Base-by-base conservation (phyloP, 2,113 vertebrate genomes). In the Brachyhypopomus gauderio region DNA sequence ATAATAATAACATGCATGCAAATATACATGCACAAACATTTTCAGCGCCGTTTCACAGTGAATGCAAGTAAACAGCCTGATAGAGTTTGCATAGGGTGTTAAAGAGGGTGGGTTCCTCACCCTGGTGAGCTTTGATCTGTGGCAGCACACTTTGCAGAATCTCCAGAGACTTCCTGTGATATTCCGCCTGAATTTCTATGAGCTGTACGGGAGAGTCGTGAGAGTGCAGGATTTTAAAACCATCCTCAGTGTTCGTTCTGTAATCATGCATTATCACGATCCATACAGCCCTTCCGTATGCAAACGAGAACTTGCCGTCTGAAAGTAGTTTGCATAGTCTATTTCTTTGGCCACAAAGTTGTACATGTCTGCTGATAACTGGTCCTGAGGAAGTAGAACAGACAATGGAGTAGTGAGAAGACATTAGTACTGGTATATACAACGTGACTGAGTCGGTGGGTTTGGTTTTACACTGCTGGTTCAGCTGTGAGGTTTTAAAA, bases 291-390 rank as follows among this genome's bases (percentile, higher is more conserved):
- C 12, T 8, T 55, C 6, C 1, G 60, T 63, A 23, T 75, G 5
- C 4, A 58, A 75, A 83, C 6, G n/a, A 59, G 17, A 58, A 89
- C 96, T 98, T 91, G 97, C 98, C 12, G 93, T 97, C 92, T 99
- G 96, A 86, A 99, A 99, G 93, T 98, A 98, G 93, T 96, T 98
- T 98, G 97, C 97, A 97, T 99, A 99, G 96, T 99, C 97, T 85
- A 98, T 96, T 97, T 99, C 98, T 98, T 99, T 99, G 96, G 98
- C 98, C 97, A 99, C 95, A 83, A 99, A 99, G 87, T 91, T 98
- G 95, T 98, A 99, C 97, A 99, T 99, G 90, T 99, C 98, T 75
- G 98, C 98, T 11, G 98, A 98, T 85, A 99, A 93, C 89, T 99
- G 97, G 93, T 99, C 98, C 98, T 99, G 85, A 71, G 89, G 81